Conservation (phyloP, 2,113 vertebrate species). For the Uria aalge region DNA sequence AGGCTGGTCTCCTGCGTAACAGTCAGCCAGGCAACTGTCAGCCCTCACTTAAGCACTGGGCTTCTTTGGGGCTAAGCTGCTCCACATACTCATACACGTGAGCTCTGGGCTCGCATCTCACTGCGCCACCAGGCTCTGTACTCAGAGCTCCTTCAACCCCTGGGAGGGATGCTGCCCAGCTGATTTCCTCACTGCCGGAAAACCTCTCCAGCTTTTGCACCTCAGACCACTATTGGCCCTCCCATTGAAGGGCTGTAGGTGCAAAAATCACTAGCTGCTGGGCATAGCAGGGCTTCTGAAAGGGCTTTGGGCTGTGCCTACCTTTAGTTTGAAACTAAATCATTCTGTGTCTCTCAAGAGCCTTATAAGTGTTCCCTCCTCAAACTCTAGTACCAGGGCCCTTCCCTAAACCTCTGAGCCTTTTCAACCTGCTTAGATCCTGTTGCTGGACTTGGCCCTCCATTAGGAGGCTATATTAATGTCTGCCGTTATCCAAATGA, state of each 20-base stretch:
- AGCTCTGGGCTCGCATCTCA: background rate
- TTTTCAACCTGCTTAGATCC: background rate
- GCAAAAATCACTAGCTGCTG: background rate
- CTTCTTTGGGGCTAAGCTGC: background rate
- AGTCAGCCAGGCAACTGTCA: background rate
- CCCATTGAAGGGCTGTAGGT: fast-evolving
- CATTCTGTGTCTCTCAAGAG: background rate
- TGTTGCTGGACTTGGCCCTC: background rate
- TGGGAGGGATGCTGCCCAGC: background rate
- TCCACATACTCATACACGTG: background rate
- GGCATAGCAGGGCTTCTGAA: background rate
- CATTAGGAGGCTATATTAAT: background rate
- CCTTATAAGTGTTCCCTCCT: background rate
- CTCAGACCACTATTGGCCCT: background rate
- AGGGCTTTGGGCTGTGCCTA: background rate
- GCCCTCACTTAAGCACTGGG: background rate
- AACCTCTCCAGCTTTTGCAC: background rate
- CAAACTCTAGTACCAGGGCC: background rate
- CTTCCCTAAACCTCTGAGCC: background rate
- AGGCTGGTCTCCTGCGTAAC: background rate
- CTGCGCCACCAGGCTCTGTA: background rate
- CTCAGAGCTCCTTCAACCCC: background rate
- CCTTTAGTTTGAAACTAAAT: background rate
- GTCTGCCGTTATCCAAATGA: fast-evolving
- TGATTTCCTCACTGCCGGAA: background rate